Percentiles rank a stretch among this genome's conserved stretches.
These are phyloP conservation scores for Gymnobelideus leadbeateri DNA, from an alignment of 2,113 vertebrate genomes.

Conservation along the genomic window DNA sequence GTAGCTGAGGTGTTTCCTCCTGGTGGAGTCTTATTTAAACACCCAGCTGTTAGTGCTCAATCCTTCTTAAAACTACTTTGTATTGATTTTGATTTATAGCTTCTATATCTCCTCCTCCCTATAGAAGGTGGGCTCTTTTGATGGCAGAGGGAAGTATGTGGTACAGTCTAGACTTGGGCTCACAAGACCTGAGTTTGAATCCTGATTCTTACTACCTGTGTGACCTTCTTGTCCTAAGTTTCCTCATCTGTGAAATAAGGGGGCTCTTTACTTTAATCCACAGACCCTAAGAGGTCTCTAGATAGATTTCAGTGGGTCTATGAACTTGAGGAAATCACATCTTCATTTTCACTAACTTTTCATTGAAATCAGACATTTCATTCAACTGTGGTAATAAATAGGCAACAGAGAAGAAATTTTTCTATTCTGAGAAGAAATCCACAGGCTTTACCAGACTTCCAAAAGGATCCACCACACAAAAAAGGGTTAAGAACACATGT, in stretches of 20 bases:
- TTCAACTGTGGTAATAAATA: background rate
- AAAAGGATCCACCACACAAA: background rate
- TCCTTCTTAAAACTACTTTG: background rate
- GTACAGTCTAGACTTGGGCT: background rate
- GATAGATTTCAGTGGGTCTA: too few relatives aligned
- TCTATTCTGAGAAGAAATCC: background rate
- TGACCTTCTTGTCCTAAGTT: background rate
- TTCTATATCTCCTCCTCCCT: background rate
- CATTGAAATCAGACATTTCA: background rate
- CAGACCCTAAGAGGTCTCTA: too few relatives aligned
- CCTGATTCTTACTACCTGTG: background rate
- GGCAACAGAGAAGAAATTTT: background rate
- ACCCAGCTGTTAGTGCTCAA: background rate
- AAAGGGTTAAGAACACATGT: background rate
- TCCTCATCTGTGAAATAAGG: background rate
- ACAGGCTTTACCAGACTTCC: background rate
- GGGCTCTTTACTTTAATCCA: too few relatives aligned
- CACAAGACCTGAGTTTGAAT: background rate
- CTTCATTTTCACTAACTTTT: background rate
- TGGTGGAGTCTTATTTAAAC: background rate
- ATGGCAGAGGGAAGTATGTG: background rate
- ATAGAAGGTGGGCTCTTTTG: background rate
- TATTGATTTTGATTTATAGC: background rate
- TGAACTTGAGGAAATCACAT: too few relatives aligned
- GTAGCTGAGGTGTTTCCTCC: background rate